Base-by-base conservation (phyloP, 2,888 invertebrate species). In the Amiota mariae region DNA sequence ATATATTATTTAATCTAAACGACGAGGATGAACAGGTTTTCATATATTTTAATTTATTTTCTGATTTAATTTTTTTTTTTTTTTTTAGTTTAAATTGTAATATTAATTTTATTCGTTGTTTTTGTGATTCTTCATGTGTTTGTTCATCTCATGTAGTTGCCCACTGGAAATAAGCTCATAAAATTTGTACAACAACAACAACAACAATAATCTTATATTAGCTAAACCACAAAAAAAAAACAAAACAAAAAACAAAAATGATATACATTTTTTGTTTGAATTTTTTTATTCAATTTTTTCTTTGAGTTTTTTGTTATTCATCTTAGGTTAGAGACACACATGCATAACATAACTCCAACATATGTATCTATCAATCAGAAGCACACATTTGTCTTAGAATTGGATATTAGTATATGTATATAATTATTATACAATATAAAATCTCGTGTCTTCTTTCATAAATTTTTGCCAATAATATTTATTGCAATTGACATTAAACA, bases 101-200 rank as follows among this genome's bases (percentile, higher is more conserved):
- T 20, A 20, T 59, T 20, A 51, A 51, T 20, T 59, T 57, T 66
- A 36, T 36, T 47, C 13, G 48, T 15, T 48, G 15, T 66, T 66
- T 47, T 15, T n/a, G 15, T 24, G 24, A 24, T n/a, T 64, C 48
- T 66, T 24, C 2, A 48, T 66, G 47, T n/a, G 15, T 66, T 48
- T 66, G 46, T 48, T 59, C 24, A 20, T 20, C 8, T 18, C 46
- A 15, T 18, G 48, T 18, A 49, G 48, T 66, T 49, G 66, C 66
- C 66, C 48, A 66, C 49, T 36, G 48, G 4, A 48, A 66, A 49
- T 49, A 49, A 66, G 48, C 48, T 48, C 18, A 66, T 59, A 66
- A 48, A 48, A 49, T 36, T 36, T 6, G 0, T 36, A 36, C 8
- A 36, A 36, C 2, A 36, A 36, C 36, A 36, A 36, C 36, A 36